Percentiles rank a stretch among this genome's conserved stretches.
Evolutionary conservation across 2,113 vertebrate species (phyloP).

Genomic region (Dendropsophus ebraccatus): DNA sequence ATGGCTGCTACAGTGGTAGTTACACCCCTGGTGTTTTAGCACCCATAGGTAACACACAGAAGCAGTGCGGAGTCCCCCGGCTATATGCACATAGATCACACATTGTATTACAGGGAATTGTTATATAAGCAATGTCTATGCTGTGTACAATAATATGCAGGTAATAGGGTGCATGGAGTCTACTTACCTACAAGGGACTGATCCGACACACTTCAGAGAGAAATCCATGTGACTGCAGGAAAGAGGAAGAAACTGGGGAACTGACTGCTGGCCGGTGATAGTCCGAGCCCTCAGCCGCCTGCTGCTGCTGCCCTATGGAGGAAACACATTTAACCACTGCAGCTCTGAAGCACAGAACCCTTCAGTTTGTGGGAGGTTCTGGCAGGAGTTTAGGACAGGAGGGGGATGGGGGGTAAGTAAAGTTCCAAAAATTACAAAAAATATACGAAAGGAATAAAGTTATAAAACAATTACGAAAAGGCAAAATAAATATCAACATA

Average conservation of each 20-base stretch:
- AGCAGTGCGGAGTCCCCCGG: too few species aligned
- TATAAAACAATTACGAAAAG: too few species aligned
- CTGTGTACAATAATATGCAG: too few species aligned
- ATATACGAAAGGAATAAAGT: too few species aligned
- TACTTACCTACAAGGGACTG: background rate
- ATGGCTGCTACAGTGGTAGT: too few species aligned
- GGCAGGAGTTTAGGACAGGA: background rate
- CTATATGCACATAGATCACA: too few species aligned
- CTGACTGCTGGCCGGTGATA: background rate
- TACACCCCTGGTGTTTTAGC: too few species aligned
- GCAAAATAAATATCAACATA: too few species aligned
- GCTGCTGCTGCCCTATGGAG: background rate
- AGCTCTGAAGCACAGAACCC: background rate
- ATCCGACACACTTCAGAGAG: conserved; percentile 6
- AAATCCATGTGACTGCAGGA: conserved; percentile 24
- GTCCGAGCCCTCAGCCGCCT: background rate
- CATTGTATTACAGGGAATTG: too few species aligned
- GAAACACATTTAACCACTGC: background rate
- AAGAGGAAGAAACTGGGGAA: background rate
- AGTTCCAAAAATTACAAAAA: too few species aligned
- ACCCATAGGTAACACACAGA: too few species aligned
- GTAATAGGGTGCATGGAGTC: background rate
- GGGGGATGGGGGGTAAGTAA: background rate
- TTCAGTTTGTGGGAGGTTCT: background rate
- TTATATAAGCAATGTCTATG: too few species aligned